Percentiles rank a stretch among this genome's conserved stretches.
Evolutionary conservation across 2,113 vertebrate genomes (phyloP).

Genomic region (Aspiorhynchus laticeps): DNA sequence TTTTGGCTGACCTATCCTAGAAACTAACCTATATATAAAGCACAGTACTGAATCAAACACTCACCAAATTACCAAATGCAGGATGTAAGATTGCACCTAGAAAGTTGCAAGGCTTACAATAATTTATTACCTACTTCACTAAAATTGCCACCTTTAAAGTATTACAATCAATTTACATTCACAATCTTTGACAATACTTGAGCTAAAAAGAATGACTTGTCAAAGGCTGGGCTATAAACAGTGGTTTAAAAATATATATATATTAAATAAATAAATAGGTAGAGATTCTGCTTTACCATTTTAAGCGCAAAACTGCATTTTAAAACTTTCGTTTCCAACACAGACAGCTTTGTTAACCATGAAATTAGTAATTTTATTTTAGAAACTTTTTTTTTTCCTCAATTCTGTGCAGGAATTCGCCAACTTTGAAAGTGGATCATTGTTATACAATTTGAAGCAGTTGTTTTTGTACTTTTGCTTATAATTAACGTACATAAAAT

Average conservation of each 20-base stretch:
- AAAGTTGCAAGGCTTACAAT: not conserved
- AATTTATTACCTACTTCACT: not conserved
- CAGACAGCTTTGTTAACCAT: not conserved
- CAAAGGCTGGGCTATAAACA: not conserved
- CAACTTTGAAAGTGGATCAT: not conserved
- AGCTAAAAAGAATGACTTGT: not conserved
- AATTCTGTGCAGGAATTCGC: not conserved
- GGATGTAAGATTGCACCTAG: not conserved
- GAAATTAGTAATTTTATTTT: not conserved
- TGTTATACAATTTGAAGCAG: not conserved
- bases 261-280: not conserved
- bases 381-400: not conserved
- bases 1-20: too few species aligned
- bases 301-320: not conserved
- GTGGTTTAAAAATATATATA: too few species aligned
- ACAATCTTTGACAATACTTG: not conserved
- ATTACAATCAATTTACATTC: not conserved
- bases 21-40: too few species aligned
- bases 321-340: not conserved
- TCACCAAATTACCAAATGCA: not conserved
- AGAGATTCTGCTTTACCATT: not conserved
- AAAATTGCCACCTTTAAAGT: not conserved
- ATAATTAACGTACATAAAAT: not conserved
- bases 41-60: not conserved
- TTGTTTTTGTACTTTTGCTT: not conserved